Percentiles rank a stretch among this genome's conserved stretches.
These are phyloP conservation scores for Schizotus pectinicornis DNA, from an alignment of 2,888 invertebrate genomes.

Conservation along the genomic window DNA sequence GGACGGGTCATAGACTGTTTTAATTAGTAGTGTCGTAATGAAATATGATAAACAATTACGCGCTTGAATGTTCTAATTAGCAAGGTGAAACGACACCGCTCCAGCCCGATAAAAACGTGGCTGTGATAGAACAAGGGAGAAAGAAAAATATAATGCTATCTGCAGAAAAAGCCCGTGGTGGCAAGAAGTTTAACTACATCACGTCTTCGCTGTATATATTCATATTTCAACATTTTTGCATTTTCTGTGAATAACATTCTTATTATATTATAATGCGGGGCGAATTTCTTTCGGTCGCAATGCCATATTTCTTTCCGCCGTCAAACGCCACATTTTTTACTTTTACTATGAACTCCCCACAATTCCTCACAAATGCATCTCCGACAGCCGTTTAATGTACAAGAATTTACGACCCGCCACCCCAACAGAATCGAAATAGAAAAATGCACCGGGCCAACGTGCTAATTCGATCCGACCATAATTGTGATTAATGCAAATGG, in stretches of 20 bases:
- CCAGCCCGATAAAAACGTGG: too few relatives aligned
- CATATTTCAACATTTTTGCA: slow-evolving; percentile 40
- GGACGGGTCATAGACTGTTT: too few relatives aligned
- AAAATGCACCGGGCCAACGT: neutral
- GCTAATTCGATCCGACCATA: neutral
- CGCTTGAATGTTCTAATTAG: too few relatives aligned
- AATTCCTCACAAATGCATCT: slow-evolving; percentile 23
- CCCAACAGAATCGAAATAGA: neutral
- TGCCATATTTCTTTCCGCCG: slow-evolving; percentile 21
- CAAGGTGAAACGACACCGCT: too few relatives aligned
- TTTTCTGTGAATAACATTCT: slow-evolving; percentile 40
- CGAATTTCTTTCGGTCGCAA: slow-evolving; percentile 31
- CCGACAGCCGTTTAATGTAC: slow-evolving; percentile 15
- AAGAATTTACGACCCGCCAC: neutral
- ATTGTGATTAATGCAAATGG: neutral
- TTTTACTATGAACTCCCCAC: slow-evolving; percentile 16
- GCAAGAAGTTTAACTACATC: slow-evolving; percentile 38
- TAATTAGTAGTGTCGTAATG: too few relatives aligned
- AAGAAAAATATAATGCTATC: slow-evolving; percentile 31
- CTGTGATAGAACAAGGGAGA: slow-evolving; percentile 6
- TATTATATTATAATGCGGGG: slow-evolving; percentile 40
- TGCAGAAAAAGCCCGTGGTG: slow-evolving; percentile 31
- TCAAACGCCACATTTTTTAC: slow-evolving; percentile 24
- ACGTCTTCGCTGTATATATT: slow-evolving; percentile 38
- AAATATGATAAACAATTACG: too few relatives aligned